These are phyloP conservation scores for Cynodonichthys magdalenae DNA, from an alignment of 2,797 vertebrate species.

Conservation along the genomic window DNA sequence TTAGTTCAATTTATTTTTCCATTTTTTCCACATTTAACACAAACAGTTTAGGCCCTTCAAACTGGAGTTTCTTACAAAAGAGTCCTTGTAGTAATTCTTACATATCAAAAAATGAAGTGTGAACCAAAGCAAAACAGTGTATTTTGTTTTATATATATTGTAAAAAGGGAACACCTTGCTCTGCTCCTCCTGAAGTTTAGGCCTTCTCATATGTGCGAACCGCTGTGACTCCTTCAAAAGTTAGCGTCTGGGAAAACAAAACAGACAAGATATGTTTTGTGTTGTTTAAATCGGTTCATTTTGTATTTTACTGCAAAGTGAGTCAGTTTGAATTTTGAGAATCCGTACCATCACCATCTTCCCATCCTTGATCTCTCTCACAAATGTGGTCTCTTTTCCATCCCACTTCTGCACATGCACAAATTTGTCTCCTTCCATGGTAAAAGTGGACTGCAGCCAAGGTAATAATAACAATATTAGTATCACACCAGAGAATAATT, in stretches of 20 bases:
- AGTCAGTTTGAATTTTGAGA: not conserved
- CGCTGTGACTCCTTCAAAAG: conserved; percentile 88
- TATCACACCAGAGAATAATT: not conserved
- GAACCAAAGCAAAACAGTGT: conserved; percentile 45
- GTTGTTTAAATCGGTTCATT: not conserved
- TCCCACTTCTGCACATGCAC: conserved; percentile 96
- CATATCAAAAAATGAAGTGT: conserved; percentile 19
- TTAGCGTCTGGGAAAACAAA: conserved; percentile 85
- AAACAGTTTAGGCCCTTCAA: conserved; percentile 40
- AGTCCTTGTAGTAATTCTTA: conserved; percentile 49
- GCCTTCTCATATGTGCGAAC: conserved; percentile 95
- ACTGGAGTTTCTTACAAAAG: conserved; percentile 49
- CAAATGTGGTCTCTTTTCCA: conserved; percentile 91
- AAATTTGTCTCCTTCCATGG: conserved; percentile 89
- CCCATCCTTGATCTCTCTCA: conserved; percentile 92
- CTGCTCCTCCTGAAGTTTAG: conserved; percentile 65
- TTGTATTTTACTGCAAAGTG: not conserved
- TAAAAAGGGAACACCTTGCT: conserved; percentile 41
- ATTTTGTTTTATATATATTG: conserved; percentile 25
- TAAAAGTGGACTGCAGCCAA: conserved; percentile 86
- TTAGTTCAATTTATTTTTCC: conserved; percentile 61
- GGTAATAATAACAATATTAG: not conserved
- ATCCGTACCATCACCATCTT: conserved; percentile 92
- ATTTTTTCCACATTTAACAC: conserved; percentile 27
- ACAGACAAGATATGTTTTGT: conserved; percentile 1